phyloP scores from a whole-genome alignment of 2,797 vertebrate species.

The Carcharodon carcharias region DNA sequence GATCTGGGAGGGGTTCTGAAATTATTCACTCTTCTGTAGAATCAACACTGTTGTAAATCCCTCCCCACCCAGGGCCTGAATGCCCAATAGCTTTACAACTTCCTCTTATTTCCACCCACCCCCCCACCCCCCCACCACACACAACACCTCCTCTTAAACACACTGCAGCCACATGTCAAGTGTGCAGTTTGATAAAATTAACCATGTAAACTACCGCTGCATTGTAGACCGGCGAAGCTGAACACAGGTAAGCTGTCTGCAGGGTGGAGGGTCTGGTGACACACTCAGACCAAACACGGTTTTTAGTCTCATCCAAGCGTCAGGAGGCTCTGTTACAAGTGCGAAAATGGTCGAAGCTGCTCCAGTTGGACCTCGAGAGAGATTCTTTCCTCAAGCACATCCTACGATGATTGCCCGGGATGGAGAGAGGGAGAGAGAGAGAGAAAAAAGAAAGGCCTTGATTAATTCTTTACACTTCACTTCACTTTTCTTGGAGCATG shows the following conservation, averaged over 20 bases:
- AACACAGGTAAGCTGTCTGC: conserved; percentile 4
- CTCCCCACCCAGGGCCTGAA: neutral
- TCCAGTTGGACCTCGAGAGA: conserved; percentile 98
- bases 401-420: conserved; percentile 57
- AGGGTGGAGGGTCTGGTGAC: neutral
- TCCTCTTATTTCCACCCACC: neutral
- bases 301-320: neutral
- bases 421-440: neutral
- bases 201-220: neutral
- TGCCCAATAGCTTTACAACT: neutral
- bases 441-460: conserved; percentile 42
- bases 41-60: neutral
- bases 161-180: neutral
- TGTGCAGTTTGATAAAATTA: neutral
- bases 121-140: neutral
- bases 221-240: neutral
- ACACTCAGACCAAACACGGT: neutral
- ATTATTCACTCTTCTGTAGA: neutral
- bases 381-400: conserved; percentile 97
- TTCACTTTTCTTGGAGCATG: neutral
- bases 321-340: conserved; percentile 67
- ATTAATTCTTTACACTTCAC: conserved; percentile 6
- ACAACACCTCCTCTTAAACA: neutral
- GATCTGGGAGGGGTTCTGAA: neutral
- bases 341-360: conserved; percentile 97